These are phyloP conservation scores for Lagopus muta DNA, from an alignment of 2,113 vertebrate genomes.

Conservation along the genomic window DNA sequence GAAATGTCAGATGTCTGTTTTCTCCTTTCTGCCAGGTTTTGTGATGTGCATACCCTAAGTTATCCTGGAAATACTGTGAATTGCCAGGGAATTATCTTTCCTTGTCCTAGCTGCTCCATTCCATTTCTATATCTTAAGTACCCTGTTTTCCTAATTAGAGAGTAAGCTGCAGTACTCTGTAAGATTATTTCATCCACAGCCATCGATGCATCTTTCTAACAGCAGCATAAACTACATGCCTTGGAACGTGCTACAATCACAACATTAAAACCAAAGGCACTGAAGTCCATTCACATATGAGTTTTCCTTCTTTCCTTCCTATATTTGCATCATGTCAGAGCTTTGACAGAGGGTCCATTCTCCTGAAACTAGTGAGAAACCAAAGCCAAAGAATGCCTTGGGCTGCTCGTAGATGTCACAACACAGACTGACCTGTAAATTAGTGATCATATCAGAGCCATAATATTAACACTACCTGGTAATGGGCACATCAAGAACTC, in stretches of 20 bases:
- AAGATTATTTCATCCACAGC: background rate
- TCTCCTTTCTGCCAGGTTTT: background rate
- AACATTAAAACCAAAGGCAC: background rate
- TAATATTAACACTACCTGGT: background rate
- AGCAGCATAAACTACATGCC: background rate
- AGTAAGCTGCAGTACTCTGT: background rate
- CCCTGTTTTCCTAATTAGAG: background rate
- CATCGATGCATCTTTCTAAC: background rate
- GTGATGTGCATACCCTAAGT: background rate
- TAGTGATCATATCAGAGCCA: background rate
- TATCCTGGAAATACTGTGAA: background rate
- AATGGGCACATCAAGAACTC: background rate
- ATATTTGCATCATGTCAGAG: background rate
- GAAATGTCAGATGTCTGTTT: background rate
- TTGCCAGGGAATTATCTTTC: background rate
- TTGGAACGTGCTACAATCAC: background rate
- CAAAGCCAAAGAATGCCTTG: background rate
- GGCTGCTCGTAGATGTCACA: background rate
- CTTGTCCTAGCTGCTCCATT: background rate
- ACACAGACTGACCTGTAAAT: background rate
- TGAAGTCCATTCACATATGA: fast-evolving
- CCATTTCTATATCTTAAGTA: background rate
- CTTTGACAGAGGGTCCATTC: background rate
- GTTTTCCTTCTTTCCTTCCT: background rate
- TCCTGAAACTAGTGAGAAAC: background rate